These are phyloP conservation scores for Daphoenositta chrysoptera DNA, from an alignment of 2,113 vertebrate species.

Conservation along the genomic window DNA sequence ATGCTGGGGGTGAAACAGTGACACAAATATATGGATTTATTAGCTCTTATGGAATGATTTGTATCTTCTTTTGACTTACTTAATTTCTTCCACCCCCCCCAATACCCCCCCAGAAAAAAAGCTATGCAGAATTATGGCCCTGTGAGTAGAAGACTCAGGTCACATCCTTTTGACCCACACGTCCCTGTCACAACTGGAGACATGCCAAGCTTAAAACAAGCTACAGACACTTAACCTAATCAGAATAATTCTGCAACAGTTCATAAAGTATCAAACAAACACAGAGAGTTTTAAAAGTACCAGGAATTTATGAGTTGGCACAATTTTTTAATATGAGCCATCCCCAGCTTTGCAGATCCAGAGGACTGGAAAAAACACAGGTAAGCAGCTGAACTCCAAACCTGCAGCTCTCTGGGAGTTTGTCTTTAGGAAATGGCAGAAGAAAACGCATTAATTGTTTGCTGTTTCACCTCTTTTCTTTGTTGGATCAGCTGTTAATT, in stretches of 20 bases:
- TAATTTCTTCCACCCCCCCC: background rate
- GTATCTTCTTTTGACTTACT: background rate
- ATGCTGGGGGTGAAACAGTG: background rate
- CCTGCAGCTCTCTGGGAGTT: background rate
- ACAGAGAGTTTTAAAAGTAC: background rate
- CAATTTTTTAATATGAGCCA: background rate
- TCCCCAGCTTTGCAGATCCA: background rate
- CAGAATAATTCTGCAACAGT: background rate
- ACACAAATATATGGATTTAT: background rate
- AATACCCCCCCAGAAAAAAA: fast-evolving
- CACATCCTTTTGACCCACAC: background rate
- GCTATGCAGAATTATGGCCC: background rate
- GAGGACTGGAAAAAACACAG: background rate
- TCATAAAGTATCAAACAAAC: background rate
- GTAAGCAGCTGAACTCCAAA: background rate
- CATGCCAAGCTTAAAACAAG: background rate
- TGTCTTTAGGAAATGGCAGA: background rate
- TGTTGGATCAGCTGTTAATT: constrained; percentile 47
- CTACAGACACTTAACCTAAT: background rate
- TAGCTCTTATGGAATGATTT: background rate
- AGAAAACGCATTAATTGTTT: background rate
- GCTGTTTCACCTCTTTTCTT: constrained; percentile 22
- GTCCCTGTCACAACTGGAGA: background rate
- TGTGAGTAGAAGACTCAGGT: background rate
- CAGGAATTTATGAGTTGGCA: background rate